These are phyloP conservation scores for Halcyon senegalensis DNA, from an alignment of 2,113 vertebrate genomes.

Conservation along the genomic window DNA sequence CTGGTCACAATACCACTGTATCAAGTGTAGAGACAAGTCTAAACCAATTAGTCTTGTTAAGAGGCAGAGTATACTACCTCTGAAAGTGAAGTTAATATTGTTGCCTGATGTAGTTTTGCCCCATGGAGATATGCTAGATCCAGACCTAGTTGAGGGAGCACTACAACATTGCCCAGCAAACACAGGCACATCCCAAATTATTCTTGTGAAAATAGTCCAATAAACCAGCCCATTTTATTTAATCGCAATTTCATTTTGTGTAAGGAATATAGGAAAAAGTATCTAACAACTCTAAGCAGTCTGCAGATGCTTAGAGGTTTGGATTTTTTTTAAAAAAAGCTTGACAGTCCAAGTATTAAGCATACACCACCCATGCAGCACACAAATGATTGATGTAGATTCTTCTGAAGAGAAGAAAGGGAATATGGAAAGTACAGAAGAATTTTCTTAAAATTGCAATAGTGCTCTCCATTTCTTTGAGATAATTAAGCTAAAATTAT, in stretches of 20 bases:
- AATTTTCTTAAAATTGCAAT: neutral
- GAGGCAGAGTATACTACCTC: neutral
- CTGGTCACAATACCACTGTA: neutral
- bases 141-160: neutral
- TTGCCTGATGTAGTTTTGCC: neutral
- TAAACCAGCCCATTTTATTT: neutral
- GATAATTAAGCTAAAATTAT: neutral
- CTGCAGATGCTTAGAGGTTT: neutral
- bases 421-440: neutral
- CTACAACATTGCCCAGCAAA: neutral
- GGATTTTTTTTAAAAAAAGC: neutral
- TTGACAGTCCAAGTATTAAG: neutral
- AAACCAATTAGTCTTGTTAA: neutral
- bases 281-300: neutral
- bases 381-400: rapidly evolving
- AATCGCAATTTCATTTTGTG: neutral
- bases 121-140: neutral
- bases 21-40: neutral
- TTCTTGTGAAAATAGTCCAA: neutral
- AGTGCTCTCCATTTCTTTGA: neutral
- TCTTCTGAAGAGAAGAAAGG: neutral
- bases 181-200: neutral
- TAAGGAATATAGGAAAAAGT: neutral
- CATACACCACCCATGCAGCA: neutral
- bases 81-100: neutral